Conservation (phyloP, 2,113 vertebrate genomes). For the Sorex araneus region DNA sequence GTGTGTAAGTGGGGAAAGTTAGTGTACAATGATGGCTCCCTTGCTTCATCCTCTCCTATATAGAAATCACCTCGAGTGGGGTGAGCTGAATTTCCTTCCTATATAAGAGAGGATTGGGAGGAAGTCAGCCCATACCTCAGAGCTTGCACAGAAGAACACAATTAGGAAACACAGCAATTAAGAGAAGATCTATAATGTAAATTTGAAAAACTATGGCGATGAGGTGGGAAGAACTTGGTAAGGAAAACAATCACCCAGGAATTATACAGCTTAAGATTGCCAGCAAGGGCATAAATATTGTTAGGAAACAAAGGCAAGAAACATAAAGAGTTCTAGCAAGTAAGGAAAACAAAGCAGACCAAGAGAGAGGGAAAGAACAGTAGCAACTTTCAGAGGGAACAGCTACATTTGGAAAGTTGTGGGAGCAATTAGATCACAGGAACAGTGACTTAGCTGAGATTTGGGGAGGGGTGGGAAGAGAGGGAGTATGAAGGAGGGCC, state of each 20-base stretch:
- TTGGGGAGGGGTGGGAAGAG: background rate
- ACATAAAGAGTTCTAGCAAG: background rate
- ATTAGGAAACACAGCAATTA: background rate
- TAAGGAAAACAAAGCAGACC: background rate
- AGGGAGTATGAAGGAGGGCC: too few species aligned
- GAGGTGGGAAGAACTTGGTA: background rate
- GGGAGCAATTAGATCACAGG: background rate
- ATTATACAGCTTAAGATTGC: background rate
- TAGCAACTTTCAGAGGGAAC: background rate
- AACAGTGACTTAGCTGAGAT: background rate
- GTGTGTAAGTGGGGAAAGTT: background rate
- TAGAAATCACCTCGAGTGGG: background rate
- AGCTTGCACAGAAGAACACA: background rate
- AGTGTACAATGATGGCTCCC: background rate
- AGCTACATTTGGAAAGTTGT: background rate
- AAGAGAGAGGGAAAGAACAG: background rate
- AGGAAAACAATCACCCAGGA: slow-evolving; percentile 9
- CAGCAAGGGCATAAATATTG: background rate
- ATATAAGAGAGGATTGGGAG: background rate
- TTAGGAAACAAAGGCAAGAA: slow-evolving; percentile 4
- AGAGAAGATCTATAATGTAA: background rate
- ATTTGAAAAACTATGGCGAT: background rate
- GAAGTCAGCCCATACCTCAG: background rate
- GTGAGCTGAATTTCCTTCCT: background rate
- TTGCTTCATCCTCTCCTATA: too few species aligned